A percentile compares a stretch with the other conserved stretches of the same genome.
phyloP scores from a whole-genome alignment of 2,797 vertebrate species.

The Anomalospiza imberbis region DNA sequence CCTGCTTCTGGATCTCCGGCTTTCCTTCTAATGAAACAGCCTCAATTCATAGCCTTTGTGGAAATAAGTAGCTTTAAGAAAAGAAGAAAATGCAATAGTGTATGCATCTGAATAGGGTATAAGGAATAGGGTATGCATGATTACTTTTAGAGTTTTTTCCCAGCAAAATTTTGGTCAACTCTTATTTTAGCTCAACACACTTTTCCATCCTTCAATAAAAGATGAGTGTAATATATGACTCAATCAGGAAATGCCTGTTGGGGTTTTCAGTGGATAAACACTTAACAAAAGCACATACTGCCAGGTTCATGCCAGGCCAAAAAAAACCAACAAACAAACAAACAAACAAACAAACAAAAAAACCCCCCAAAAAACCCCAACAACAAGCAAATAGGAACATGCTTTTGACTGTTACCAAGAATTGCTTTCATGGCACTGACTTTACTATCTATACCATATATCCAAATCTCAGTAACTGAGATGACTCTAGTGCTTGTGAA shows the following conservation, averaged over 20 bases:
- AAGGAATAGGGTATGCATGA: neutral
- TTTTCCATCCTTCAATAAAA: neutral
- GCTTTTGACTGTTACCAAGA: neutral
- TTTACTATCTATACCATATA: neutral
- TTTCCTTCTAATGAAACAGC: neutral
- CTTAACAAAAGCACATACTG: neutral
- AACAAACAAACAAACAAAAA: neutral
- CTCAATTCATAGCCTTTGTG: neutral
- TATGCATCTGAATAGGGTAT: neutral
- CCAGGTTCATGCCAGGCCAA: neutral
- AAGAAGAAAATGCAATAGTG: neutral
- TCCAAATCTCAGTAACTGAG: neutral
- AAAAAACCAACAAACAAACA: neutral
- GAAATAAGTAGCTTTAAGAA: neutral
- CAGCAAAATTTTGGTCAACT: neutral
- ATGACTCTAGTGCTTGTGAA: neutral
- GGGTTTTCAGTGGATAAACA: neutral
- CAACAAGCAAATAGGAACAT: neutral
- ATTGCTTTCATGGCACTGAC: neutral
- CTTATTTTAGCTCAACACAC: neutral
- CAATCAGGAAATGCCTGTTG: neutral
- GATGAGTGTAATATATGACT: neutral
- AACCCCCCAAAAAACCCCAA: neutral
- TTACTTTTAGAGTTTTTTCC: neutral
- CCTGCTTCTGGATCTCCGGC: neutral